phyloP scores from a whole-genome alignment of 2,797 vertebrate species.

The Emydoidea blandingii region DNA sequence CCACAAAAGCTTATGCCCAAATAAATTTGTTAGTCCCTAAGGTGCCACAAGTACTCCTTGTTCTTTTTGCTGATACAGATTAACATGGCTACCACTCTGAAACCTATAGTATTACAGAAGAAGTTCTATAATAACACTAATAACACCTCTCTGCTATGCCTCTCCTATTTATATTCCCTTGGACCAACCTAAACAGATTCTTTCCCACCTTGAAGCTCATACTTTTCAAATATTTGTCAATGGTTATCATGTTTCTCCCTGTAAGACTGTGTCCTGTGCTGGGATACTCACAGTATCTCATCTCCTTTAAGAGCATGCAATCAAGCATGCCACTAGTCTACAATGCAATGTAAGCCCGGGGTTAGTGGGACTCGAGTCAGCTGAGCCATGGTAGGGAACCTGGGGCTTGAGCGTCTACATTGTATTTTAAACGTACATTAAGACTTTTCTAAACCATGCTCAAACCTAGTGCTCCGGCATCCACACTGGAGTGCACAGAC shows the following conservation, averaged over 20 bases:
- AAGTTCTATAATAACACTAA: background rate
- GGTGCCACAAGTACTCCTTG: no score
- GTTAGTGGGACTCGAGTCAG: background rate
- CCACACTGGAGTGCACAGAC: no score
- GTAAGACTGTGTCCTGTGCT: accelerated
- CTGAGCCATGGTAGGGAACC: background rate
- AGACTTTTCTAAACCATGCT: no score
- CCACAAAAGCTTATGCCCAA: no score
- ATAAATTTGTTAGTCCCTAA: no score
- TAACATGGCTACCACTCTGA: no score
- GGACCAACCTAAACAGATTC: background rate
- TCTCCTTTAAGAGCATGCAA: background rate
- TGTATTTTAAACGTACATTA: no score
- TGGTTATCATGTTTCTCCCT: background rate
- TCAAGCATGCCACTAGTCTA: background rate
- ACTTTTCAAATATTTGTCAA: background rate
- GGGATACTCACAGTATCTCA: accelerated
- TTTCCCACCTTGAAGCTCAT: background rate
- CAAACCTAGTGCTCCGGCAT: no score
- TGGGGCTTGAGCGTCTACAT: background rate
- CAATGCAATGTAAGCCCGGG: background rate
- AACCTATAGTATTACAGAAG: background rate
- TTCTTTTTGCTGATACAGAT: no score
- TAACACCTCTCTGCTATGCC: background rate
- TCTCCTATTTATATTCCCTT: background rate